These are phyloP conservation scores for Luidia sarsii DNA, from an alignment of 53 echinoderm and acorn worm genomes.

Conservation along the genomic window DNA sequence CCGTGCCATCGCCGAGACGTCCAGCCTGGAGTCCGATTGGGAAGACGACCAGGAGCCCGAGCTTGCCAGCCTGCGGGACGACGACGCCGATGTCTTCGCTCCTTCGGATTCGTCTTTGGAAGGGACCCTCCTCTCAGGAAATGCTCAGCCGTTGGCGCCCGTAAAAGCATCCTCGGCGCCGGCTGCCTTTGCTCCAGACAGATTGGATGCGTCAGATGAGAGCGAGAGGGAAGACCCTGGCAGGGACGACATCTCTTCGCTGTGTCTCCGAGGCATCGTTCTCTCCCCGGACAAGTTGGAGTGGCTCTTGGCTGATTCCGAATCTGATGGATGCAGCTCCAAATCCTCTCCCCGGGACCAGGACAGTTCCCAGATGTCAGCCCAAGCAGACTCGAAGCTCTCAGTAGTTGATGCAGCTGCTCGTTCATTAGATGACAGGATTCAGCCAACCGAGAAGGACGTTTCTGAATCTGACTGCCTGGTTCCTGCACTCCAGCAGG, in stretches of 20 bases:
- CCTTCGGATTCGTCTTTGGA: slow-evolving; percentile 12
- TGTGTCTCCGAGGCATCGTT: slow-evolving; percentile 54
- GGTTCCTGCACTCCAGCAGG: too few species aligned
- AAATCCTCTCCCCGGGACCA: slow-evolving; percentile 16
- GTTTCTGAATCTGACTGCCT: neutral
- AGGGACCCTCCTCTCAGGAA: neutral
- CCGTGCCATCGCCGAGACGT: slow-evolving; percentile 47
- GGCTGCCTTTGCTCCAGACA: neutral
- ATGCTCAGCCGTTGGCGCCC: neutral
- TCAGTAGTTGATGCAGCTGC: neutral
- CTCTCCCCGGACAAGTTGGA: slow-evolving; percentile 73
- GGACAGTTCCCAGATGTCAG: neutral
- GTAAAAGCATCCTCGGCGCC: slow-evolving; percentile 14
- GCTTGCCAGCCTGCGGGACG: slow-evolving; percentile 47
- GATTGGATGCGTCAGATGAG: neutral
- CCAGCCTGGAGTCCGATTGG: slow-evolving; percentile 79
- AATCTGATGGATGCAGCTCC: slow-evolving; percentile 35
- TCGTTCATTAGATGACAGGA: neutral
- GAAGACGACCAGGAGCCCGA: slow-evolving; percentile 62
- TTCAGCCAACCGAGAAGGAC: neutral
- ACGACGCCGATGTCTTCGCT: slow-evolving; percentile 26
- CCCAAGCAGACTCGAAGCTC: too few species aligned
- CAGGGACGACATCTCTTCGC: slow-evolving; percentile 20
- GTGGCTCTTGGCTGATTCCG: slow-evolving; percentile 69
- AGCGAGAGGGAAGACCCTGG: slow-evolving; percentile 27